Evolutionary conservation across 2,797 vertebrate genomes (phyloP).

Genomic region (Gambusia yucatana): DNA sequence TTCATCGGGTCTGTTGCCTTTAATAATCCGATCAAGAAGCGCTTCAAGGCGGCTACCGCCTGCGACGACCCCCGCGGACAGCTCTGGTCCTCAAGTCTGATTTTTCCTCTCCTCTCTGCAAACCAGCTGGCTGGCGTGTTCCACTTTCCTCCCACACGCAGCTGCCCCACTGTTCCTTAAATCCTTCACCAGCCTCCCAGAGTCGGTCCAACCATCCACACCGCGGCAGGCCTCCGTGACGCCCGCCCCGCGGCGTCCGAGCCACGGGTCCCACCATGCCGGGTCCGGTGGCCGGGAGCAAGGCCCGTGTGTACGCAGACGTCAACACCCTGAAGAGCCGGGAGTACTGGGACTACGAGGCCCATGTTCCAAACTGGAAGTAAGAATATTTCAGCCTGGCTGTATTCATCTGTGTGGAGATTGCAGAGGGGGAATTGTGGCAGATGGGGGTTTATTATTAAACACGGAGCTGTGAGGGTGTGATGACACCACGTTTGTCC

Average conservation of each 20-base stretch:
- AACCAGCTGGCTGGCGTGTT: slow-evolving; percentile 26
- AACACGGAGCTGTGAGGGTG: slow-evolving; percentile 29
- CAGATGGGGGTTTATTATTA: slow-evolving; percentile 49
- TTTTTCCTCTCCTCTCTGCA: background rate
- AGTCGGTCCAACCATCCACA: slow-evolving; percentile 6
- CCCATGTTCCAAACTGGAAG: slow-evolving; percentile 97
- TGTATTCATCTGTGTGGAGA: slow-evolving; percentile 22
- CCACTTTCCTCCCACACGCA: slow-evolving; percentile 24
- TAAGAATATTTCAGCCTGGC: slow-evolving; percentile 74
- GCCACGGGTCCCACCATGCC: slow-evolving; percentile 93
- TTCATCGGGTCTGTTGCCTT: slow-evolving; percentile 46
- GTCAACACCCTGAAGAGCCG: slow-evolving; percentile 97
- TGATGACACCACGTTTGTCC: slow-evolving; percentile 42
- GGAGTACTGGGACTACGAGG: slow-evolving; percentile 98
- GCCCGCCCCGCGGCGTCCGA: slow-evolving; percentile 54
- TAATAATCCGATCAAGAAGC: slow-evolving; percentile 53
- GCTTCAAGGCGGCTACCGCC: slow-evolving; percentile 36
- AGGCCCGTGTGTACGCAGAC: slow-evolving; percentile 96
- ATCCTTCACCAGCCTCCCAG: background rate
- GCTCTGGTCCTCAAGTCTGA: background rate
- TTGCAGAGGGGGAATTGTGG: background rate
- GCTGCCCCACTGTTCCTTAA: background rate
- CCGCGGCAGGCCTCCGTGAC: slow-evolving; percentile 50
- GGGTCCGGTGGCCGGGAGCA: slow-evolving; percentile 95
- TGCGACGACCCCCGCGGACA: slow-evolving; percentile 11